Base-by-base conservation (phyloP, 2,888 invertebrate species). In the Latrodectus hesperus region DNA sequence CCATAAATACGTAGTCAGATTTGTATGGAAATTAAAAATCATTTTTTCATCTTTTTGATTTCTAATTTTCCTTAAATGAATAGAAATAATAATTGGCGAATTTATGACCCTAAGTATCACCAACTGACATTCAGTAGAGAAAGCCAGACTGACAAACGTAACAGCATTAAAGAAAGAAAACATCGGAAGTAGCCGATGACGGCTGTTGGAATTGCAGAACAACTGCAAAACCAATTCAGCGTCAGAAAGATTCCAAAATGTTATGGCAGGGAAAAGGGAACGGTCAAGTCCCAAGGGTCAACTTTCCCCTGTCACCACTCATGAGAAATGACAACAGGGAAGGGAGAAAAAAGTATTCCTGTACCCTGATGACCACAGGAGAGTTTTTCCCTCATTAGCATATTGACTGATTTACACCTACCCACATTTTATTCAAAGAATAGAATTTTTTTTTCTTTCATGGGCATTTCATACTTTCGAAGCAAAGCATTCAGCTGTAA, bases 351-450 rank as follows among this genome's bases (percentile, higher is more conserved):
- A 70, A 71, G 51, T 64, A 60, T 64, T 64, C 71, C 72, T 72
- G 65, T 67, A 22, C 38, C 26, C 70, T 81, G 81, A 87, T 81
- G 86, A 86, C 86, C 64, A 76, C 70, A 74, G 72, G 52, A n/a
- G 60, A 10, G 26, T 22, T 5, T 17, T 52, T 26, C 17, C 22
- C 86, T 65, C 77, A 87, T 87, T 87, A 73, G 76, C 86, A 87
- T 87, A 87, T 87, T 87, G 86, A 87, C 86, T 77, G 86, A 87
- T 87, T 81, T 77, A 73, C 81, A 77, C 81, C 86, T 82, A 75
- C 82, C 60, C 11, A 60, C 12, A 12, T 60, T 16, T n/a, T 60
- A 11, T n/a, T 16, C 60, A 60, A 60, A 16, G 67, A 12, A 12
- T 12, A 22, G 22, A 68, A 17, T 68, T 68, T 68, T 22, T 68